A percentile compares a stretch with the other conserved stretches of the same genome.
phyloP scores from a whole-genome alignment of 2,888 invertebrate genomes.

The Philereme transversata region DNA sequence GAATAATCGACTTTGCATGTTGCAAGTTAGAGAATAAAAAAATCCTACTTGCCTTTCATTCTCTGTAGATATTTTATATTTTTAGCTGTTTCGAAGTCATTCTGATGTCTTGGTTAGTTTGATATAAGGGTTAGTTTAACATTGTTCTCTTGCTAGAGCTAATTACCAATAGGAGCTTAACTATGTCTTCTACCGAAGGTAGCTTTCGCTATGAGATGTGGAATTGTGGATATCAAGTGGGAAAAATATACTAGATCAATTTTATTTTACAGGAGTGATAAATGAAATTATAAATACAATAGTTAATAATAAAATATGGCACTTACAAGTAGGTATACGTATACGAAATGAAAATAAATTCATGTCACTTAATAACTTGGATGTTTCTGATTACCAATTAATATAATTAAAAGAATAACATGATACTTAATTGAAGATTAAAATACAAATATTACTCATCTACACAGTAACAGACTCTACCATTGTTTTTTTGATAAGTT shows the following conservation, averaged over 20 bases:
- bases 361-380: slow-evolving; percentile 34
- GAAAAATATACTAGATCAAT: slow-evolving; percentile 22
- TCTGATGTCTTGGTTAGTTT: too few species aligned
- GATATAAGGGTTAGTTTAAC: too few species aligned
- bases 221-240: slow-evolving; percentile 5
- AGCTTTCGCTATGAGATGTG: not conserved
- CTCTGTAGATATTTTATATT: too few species aligned
- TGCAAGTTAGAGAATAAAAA: too few species aligned
- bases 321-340: slow-evolving; percentile 29
- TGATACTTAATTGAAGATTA: slow-evolving; percentile 68
- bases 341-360: slow-evolving; percentile 32
- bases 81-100: too few species aligned
- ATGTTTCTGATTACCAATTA: slow-evolving; percentile 55
- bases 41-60: too few species aligned
- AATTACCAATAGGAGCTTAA: too few species aligned
- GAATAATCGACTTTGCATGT: too few species aligned
- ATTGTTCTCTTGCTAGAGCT: too few species aligned
- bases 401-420: slow-evolving; percentile 77
- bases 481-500: slow-evolving; percentile 96
- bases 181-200: not conserved
- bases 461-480: slow-evolving; percentile 95
- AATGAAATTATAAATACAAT: slow-evolving; percentile 25
- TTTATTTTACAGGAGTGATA: slow-evolving; percentile 30
- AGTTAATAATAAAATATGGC: slow-evolving; percentile 30
- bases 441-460: slow-evolving; percentile 76